These are phyloP conservation scores for Stictonetta naevosa DNA, from an alignment of 2,113 vertebrate species.

Conservation along the genomic window DNA sequence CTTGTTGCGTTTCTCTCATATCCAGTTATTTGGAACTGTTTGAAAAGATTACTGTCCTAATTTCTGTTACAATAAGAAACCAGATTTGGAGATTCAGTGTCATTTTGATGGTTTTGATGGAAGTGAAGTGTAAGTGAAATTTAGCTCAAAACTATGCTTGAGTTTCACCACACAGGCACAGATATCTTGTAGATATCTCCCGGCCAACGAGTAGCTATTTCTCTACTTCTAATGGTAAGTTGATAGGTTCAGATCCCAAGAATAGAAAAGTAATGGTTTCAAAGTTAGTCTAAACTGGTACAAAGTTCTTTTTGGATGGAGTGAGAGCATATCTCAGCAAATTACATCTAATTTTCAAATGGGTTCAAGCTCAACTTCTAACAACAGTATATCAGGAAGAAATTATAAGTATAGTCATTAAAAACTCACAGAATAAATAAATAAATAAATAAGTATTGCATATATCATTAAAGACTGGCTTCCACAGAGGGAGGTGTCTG, in stretches of 20 bases:
- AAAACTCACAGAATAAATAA: no score
- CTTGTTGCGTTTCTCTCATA: neutral
- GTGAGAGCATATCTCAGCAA: neutral
- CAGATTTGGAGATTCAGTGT: neutral
- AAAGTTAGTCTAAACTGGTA: neutral
- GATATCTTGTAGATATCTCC: neutral
- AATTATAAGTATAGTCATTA: neutral
- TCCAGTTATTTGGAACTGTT: neutral
- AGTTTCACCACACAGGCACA: neutral
- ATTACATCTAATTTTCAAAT: neutral
- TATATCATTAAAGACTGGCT: neutral
- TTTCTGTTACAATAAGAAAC: neutral
- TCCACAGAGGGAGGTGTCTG: neutral
- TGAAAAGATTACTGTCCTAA: neutral
- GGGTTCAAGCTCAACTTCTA: neutral
- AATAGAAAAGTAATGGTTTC: neutral
- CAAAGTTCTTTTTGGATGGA: neutral
- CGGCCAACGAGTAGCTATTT: neutral
- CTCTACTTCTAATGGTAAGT: neutral
- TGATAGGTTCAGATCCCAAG: neutral
- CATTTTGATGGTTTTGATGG: neutral
- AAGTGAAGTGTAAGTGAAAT: neutral
- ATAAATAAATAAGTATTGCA: no score
- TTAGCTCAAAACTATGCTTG: neutral
- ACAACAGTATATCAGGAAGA: neutral